phyloP scores from a whole-genome alignment of 2,797 vertebrate species.

The Vespertilio murinus region DNA sequence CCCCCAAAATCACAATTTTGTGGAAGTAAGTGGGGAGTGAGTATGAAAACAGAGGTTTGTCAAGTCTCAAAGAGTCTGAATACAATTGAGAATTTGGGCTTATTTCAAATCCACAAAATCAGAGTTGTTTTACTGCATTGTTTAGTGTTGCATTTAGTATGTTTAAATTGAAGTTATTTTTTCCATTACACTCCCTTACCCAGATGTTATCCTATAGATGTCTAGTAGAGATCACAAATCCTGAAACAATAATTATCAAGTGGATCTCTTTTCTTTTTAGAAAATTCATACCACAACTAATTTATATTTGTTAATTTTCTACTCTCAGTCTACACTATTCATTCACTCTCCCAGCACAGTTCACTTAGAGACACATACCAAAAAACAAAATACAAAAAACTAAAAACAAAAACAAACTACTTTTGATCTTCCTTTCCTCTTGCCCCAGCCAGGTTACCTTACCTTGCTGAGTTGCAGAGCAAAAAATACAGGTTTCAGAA shows the following conservation, averaged over 20 bases:
- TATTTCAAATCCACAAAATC: too few species aligned
- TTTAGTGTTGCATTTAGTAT: neutral
- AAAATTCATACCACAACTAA: neutral
- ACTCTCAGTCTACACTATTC: neutral
- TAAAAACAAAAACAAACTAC: too few species aligned
- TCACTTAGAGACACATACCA: neutral
- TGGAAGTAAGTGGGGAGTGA: neutral
- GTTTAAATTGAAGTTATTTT: constrained; percentile 9
- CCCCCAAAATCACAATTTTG: neutral
- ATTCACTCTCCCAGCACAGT: neutral
- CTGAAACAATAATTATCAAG: neutral
- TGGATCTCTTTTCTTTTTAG: neutral
- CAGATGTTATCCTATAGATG: neutral
- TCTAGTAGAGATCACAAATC: neutral
- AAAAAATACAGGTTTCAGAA: neutral
- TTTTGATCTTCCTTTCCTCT: neutral
- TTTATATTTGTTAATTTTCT: neutral
- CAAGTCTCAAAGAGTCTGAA: neutral
- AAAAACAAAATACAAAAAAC: neutral
- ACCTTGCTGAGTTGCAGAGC: neutral
- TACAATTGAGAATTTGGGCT: neutral
- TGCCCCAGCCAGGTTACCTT: neutral
- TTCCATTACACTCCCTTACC: neutral
- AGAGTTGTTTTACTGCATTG: neutral
- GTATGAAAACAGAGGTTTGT: neutral